Base-by-base conservation (phyloP, 2,113 vertebrate genomes). In the Regulus satrapa region DNA sequence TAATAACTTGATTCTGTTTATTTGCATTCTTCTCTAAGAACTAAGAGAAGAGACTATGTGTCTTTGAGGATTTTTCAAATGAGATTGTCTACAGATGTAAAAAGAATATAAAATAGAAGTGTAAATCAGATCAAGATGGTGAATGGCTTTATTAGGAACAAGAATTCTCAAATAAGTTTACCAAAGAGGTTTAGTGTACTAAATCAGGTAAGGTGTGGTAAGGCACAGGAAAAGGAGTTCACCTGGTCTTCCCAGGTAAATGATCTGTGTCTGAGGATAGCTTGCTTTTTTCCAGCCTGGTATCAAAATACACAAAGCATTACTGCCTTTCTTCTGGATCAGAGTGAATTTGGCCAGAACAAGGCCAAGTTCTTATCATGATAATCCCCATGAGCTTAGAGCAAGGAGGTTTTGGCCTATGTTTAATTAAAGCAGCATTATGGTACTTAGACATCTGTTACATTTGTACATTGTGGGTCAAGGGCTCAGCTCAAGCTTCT, bases 341-440 rank as follows among this genome's bases (percentile, higher is more conserved):
- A 71, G 55, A 77, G 19, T 1, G 23, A 87, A 51, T 88, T 84
- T 19, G 18, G 5, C 31, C 61, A 87, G 48, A 96, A 77, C 40
- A 89, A 86, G 64, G 64, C 69, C 68, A 91, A 68, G 34, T 86
- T 91, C 77, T 93, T 93, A 93, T 52, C 38, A 32, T 34, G 32
- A 84, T 97, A 96, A 95, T 96, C 77, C 69, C 18, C 8, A 14
- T 63, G 36, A 94, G 32, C 14, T 90, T 90, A 92, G 28, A 83
- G 59, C 58, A 86, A 71, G 75, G 8, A 86, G 75, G 67, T 95
- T 95, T 95, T 87, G 80, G 73, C 40, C 93, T 85, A 88, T 91
- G 59, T 96, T 95, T 97, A 96, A 97, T 97, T 98, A 97, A 96
- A 97, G 87, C 94, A 97, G 75, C 45, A 92, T 96, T 92, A 90